Base-by-base conservation (phyloP, 1,140 invertebrate species). In the Diuraphis noxia region DNA sequence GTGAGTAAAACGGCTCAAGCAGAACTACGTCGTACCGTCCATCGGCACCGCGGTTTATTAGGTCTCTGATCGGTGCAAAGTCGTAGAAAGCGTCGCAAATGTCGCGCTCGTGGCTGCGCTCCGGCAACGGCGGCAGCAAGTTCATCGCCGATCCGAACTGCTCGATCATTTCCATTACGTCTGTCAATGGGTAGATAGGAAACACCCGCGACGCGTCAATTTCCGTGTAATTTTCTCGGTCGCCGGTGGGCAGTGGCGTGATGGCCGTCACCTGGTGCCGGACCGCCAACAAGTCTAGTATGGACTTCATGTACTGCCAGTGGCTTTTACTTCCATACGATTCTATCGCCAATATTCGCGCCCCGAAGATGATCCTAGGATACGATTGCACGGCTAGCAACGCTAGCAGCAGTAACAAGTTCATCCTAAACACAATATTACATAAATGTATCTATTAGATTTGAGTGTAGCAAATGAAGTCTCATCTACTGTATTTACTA, bases 291-390 rank as follows among this genome's bases (percentile, higher is more conserved):
- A 92, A 93, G 7, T 93, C 86, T 34, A 94, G 89, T 17, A 94
- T 92, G n/a, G 56, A 81, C 34, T 41, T 93, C 93, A 36, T 94
- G 95, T 0, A 94, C 41, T 92, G 90, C 87, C 93, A 93, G 92
- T 94, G 94, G 91, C 94, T 94, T 90, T 92, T 93, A 5, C 92
- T 92, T 1, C 91, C 79, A 25, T 92, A 85, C 2, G 93, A 93
- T 79, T 93, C 93, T 23, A 94, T 56, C 19, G 92, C 93, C 56
- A 94, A 92, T 36, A 94, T 93, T 9, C 85, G 46, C 0, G 46
- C 85, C 0, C 85, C 85, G 34, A 30, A 36, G 1, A 38, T 36
- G 5, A 38, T 36, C 23, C 21, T 21, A 23, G 19, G 23, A 46
- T 13, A 34, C 30, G 13, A 13, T 56, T 38, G 85, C 43, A 13